Conservation (phyloP, 2,113 vertebrate genomes). For the Chroicocephalus ridibundus region DNA sequence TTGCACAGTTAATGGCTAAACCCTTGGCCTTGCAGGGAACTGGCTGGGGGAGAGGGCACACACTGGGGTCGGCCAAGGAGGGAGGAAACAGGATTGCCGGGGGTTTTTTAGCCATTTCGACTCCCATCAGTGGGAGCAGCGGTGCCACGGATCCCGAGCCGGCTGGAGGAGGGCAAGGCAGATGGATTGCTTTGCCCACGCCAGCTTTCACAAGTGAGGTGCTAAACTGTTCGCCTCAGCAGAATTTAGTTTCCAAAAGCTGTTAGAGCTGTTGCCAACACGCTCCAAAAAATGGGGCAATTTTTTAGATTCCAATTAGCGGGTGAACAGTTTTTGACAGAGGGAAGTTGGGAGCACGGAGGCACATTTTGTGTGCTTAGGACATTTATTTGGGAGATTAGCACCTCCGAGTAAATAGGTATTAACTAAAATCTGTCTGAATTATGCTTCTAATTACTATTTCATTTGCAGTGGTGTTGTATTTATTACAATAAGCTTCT, state of each 20-base stretch:
- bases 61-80: accelerated
- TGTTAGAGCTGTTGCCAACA: background rate
- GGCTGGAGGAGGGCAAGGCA: background rate
- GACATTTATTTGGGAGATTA: constrained; percentile 41
- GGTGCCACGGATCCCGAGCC: accelerated
- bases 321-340: background rate
- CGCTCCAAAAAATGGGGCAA: background rate
- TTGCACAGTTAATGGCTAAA: background rate
- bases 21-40: background rate
- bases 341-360: background rate
- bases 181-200: background rate
- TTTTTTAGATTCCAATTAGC: constrained; percentile 26
- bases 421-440: constrained; percentile 62
- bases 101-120: accelerated
- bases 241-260: background rate
- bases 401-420: constrained; percentile 42
- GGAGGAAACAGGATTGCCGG: accelerated
- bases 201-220: background rate
- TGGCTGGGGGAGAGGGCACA: background rate
- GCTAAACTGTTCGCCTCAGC: background rate
- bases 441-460: constrained; percentile 57
- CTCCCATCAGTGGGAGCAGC: background rate
- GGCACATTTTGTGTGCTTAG: background rate
- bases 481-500: constrained; percentile 35
- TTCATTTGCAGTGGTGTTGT: constrained; percentile 13